Evolutionary conservation across 2,113 vertebrate genomes (phyloP).

Genomic region (Oxygymnocypris stewartii): DNA sequence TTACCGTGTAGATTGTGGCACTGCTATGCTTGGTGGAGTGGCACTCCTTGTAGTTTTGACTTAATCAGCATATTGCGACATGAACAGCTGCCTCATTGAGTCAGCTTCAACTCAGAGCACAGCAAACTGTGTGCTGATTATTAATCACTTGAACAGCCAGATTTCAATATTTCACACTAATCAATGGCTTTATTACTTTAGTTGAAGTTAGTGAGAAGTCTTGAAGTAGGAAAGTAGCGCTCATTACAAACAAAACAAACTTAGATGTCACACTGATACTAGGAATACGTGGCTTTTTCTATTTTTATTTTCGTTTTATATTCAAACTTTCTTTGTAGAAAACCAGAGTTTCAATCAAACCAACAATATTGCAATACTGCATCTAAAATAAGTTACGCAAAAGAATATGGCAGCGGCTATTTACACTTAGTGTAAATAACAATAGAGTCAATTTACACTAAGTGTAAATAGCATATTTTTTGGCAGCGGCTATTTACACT

Average conservation of each 20-base stretch:
- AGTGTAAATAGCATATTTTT: no score
- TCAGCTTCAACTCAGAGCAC: constrained; percentile 54
- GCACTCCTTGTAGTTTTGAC: constrained; percentile 70
- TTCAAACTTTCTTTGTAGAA: not conserved
- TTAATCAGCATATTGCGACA: constrained; percentile 62
- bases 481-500: no score
- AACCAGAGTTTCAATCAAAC: not conserved
- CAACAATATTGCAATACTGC: not conserved
- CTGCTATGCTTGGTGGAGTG: constrained; percentile 70
- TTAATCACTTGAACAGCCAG: constrained; percentile 64
- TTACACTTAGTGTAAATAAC: no score
- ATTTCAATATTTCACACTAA: constrained; percentile 46
- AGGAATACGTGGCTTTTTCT: no score
- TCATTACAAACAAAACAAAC: not conserved
- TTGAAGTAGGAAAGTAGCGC: not conserved
- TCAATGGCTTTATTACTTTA: constrained; percentile 38
- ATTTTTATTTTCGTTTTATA: not conserved
- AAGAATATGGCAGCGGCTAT: not conserved
- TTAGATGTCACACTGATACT: not conserved
- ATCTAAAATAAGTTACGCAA: not conserved
- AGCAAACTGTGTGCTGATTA: constrained; percentile 62
- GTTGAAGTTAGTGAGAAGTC: constrained; percentile 18
- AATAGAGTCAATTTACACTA: no score
- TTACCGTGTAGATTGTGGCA: constrained; percentile 73
- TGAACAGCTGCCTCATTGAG: constrained; percentile 66